Conservation (phyloP, 1,140 invertebrate species). For the Penaeus indicus region DNA sequence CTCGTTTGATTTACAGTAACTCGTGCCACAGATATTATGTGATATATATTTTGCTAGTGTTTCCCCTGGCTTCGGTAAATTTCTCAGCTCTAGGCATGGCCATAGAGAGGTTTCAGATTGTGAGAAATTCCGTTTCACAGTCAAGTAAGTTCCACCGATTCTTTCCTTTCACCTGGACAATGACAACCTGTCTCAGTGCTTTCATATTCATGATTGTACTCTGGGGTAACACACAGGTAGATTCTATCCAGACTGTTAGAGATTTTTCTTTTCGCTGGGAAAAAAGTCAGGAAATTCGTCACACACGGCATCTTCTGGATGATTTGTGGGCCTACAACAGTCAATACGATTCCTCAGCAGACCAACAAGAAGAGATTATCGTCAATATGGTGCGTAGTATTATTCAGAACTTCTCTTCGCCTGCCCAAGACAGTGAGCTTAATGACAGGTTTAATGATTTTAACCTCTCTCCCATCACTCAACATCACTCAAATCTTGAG, state of each 20-base stretch:
- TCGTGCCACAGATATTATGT: conserved; percentile 48
- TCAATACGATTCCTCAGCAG: conserved; percentile 40
- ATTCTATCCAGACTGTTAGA: background rate
- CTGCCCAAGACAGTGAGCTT: no score
- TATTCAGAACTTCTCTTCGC: conserved; percentile 36
- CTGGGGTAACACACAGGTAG: conserved; percentile 20
- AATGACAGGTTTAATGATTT: no score
- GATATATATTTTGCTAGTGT: conserved; percentile 18
- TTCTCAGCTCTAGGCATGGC: conserved; percentile 31
- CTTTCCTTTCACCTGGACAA: conserved; percentile 32
- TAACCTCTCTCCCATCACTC: no score
- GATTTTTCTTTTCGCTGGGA: background rate
- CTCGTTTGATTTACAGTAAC: background rate
- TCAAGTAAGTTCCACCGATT: background rate
- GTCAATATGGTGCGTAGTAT: conserved; percentile 49
- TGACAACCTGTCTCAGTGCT: conserved; percentile 39
- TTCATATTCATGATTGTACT: conserved; percentile 27
- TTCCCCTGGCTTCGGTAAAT: conserved; percentile 39
- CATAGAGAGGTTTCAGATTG: conserved; percentile 26
- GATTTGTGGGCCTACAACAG: conserved; percentile 53
- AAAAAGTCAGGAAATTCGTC: conserved; percentile 12
- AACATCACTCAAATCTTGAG: no score
- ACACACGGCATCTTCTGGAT: conserved; percentile 19
- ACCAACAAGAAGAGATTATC: conserved; percentile 47
- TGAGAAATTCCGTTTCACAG: background rate